Percentiles rank a stretch among this genome's conserved stretches.
These are phyloP conservation scores for Sycophila texana DNA, from an alignment of 2,888 invertebrate genomes.

Conservation along the genomic window DNA sequence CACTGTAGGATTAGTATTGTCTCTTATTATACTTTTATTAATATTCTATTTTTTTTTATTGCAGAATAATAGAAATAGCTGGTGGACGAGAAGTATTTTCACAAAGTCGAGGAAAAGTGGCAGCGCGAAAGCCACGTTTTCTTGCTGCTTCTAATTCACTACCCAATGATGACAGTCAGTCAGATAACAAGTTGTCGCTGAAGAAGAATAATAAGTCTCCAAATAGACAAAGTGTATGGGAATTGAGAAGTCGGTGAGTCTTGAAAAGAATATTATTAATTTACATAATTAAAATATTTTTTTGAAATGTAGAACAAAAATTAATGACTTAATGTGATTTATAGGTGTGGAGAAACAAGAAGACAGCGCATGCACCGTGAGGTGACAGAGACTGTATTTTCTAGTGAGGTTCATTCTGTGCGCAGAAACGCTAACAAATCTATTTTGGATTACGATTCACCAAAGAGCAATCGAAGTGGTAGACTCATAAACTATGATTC, in stretches of 20 bases:
- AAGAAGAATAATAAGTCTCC: slow-evolving; percentile 77
- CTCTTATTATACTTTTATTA: too few species aligned
- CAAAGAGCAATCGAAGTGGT: slow-evolving; percentile 69
- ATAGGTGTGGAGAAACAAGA: slow-evolving; percentile 75
- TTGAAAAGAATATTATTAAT: slow-evolving; percentile 8
- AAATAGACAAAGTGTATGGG: slow-evolving; percentile 79
- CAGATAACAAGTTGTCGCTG: slow-evolving; percentile 73
- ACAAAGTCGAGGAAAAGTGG: slow-evolving; percentile 86
- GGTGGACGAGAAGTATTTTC: slow-evolving; percentile 91
- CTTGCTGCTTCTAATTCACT: slow-evolving; percentile 73
- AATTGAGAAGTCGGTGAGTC: slow-evolving; percentile 77
- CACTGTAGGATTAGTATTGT: too few species aligned
- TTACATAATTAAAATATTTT: neutral
- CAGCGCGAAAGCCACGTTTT: slow-evolving; percentile 83
- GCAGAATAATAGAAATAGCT: slow-evolving; percentile 85
- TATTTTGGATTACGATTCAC: slow-evolving; percentile 73
- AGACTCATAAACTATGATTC: slow-evolving; percentile 72
- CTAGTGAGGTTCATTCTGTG: slow-evolving; percentile 80
- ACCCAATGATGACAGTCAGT: slow-evolving; percentile 72
- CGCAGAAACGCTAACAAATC: slow-evolving; percentile 76
- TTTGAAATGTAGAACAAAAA: neutral
- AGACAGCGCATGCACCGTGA: slow-evolving; percentile 77
- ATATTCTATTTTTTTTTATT: slow-evolving; percentile 49
- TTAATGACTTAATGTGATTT: slow-evolving; percentile 20
- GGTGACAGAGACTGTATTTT: slow-evolving; percentile 81